Evolutionary conservation across 1,140 invertebrate species (phyloP), one percentile per base, ranked within the genome.

Genomic region (Sinella curviseta): DNA sequence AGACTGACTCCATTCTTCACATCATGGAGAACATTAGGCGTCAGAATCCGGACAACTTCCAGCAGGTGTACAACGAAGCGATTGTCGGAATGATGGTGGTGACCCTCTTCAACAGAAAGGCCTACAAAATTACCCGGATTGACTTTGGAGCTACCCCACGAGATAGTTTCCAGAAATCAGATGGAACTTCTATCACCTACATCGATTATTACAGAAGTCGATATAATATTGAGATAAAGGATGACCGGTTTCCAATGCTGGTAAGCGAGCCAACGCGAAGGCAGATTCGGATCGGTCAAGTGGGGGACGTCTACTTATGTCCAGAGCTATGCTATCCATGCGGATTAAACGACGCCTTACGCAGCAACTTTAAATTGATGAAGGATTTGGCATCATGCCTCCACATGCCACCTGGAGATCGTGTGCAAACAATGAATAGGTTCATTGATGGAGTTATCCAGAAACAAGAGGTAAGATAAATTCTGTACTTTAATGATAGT

Each of bases 141-240:
- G 70, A 74, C 70, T 36, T 28, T 8, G 12, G 4, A 74, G 3
- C 26, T 30, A 74, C 24, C 70, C 70, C 24, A 48, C 93, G 92
- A 91, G 88, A 95, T 78, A 95, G 95, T 8, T 88, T 97, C 54
- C 95, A 97, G 90, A 96, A 20, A 20, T 12, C 8, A 20, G 39
- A 48, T 48, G 39, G 39, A 8, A 12, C 39, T 60, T n/a, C 14
- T 8, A 60, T 17, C 12, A n/a, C 57, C 14, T 60, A n/a, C 24
- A 26, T 60, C 3, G 57, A 60, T 26, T 60, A 60, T 26, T 60
- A n/a, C 24, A 8, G 24, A 26, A 26, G 4, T 4, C 57, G 57
- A 70, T 33, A 70, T n/a, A 33, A 33, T 4, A 33, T 31, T 8
- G 31, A 24, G 8, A 70, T 70, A 8, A 30, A 14, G 4, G 24